phyloP scores from a whole-genome alignment of 2,888 invertebrate species.

The Octonoba sinensis region DNA sequence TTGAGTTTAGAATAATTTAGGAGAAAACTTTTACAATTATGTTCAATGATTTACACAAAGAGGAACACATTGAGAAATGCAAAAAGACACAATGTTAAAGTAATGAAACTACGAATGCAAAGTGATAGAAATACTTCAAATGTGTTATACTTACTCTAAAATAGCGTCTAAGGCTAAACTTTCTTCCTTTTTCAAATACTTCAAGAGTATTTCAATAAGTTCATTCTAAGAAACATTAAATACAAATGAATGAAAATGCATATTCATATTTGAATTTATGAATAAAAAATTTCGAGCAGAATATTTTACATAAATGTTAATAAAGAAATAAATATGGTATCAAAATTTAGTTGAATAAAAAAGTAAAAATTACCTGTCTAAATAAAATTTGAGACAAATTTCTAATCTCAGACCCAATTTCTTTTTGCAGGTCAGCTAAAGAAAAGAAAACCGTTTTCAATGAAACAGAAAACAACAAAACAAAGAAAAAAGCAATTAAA shows the following conservation, averaged over 20 bases:
- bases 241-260: background rate
- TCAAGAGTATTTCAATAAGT: conserved; percentile 75
- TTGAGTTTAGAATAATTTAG: background rate
- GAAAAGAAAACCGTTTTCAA: conserved; percentile 32
- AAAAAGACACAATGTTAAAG: too few relatives aligned
- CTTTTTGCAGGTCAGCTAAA: conserved; percentile 78
- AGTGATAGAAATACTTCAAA: background rate
- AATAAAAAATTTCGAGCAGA: background rate
- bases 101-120: too few relatives aligned
- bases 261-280: background rate
- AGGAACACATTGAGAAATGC: too few relatives aligned
- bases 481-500: too few relatives aligned
- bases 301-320: background rate
- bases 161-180: conserved; percentile 65
- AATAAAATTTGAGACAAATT: conserved; percentile 88
- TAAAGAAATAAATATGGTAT: too few relatives aligned
- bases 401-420: conserved; percentile 80
- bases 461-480: too few relatives aligned
- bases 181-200: conserved; percentile 51
- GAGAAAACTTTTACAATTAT: background rate
- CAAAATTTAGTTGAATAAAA: too few relatives aligned
- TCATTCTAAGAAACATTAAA: conserved; percentile 79
- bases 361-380: conserved; percentile 71
- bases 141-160: conserved; percentile 64
- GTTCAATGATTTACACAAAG: too few relatives aligned